Evolutionary conservation across 2,797 vertebrate species (phyloP), one percentile per base, ranked within the genome.

Genomic region (Morelia viridis): DNA sequence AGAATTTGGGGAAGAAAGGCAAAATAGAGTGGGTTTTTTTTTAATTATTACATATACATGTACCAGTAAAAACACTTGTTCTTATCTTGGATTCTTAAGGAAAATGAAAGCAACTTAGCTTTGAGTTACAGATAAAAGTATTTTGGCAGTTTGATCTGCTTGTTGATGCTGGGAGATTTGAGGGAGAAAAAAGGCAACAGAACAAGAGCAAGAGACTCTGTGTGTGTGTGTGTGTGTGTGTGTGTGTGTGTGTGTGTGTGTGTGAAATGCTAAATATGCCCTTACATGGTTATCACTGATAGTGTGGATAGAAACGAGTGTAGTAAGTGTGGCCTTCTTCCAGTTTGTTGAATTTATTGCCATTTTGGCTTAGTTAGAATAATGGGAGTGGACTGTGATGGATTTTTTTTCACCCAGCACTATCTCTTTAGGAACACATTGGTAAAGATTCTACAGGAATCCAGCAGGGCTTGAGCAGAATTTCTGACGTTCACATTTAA

Each of bases 401-500:
- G 19, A 7, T 9, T 84, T 88, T 93, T 90, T 88, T 12, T 22
- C 56, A 24, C 24, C 83, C 89, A 90, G 6, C 60, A 41, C 0
- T 0, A 61, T 90, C 9, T 68, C 19, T 64, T 94, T 96, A 83
- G 90, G 65, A 53, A 92, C 93, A 80, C 60, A 85, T 31, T 90
- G 94, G 89, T 84, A 92, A 91, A 93, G 89, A 91, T 92, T 89
- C 89, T 53, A n/a, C 83, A 88, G 58, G 94, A 92, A 92, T 85
- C 85, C 91, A 94, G 58, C 90, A 84, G 94, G 91, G 89, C 93
- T 86, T 93, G 57, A 91, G 41, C 19, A 95, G 90, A 93, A 95
- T 93, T 94, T 94, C 87, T 95, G 91, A 76, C 92, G 95, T 97
- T 95, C 85, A 13, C 94, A 88, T 95, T 96, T 95, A 94, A 94